Evolutionary conservation across 1,140 invertebrate genomes (phyloP), one percentile per base, ranked within the genome.

Genomic region (Drosophila virilis): DNA sequence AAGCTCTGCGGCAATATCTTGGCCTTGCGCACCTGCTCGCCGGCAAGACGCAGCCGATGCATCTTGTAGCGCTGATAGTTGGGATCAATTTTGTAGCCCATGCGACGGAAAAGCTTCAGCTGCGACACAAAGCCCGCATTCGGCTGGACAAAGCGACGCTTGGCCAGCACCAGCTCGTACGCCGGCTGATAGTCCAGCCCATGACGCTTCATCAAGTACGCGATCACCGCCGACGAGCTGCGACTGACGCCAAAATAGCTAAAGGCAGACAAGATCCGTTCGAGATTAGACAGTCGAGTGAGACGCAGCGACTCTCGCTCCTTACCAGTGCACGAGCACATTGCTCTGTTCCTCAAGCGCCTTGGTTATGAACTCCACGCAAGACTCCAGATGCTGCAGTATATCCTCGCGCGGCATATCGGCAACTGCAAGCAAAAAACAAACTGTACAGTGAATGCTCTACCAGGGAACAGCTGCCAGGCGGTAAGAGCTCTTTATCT

Each of bases 191-290:
- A 96, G 43, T 94, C 94, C 60, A 97, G 93, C 4, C 94, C 90
- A 85, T 96, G 94, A 77, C 97, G 97, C 81, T 97, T 95, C 97
- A 98, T 98, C 7, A 97, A 92, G 86, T 96, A 97, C 8, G 96
- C 97, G 71, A 97, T 96, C 0, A 98, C 95, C 3, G 97, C 93
- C 0, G 96, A 95, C 1, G 96, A 96, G 79, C 97, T 97, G 64
- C 97, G 93, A 2, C 97, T 97, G n/a, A 98, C 95, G 15, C 97
- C 97, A 88, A 95, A 97, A 82, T 97, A 97, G 92, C 95, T 95
- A 74, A 37, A 22, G n/a, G 8, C 7, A 12, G 79, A 15, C 1
- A 10, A 50, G 15, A 6, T 8, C 3, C 1, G 48, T n/a, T 46
- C 13, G 9, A 7, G 8, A 46, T 32, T 32, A 28, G 12, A 28